Conservation (phyloP, 2,113 vertebrate genomes). For the Pungitius pungitius region DNA sequence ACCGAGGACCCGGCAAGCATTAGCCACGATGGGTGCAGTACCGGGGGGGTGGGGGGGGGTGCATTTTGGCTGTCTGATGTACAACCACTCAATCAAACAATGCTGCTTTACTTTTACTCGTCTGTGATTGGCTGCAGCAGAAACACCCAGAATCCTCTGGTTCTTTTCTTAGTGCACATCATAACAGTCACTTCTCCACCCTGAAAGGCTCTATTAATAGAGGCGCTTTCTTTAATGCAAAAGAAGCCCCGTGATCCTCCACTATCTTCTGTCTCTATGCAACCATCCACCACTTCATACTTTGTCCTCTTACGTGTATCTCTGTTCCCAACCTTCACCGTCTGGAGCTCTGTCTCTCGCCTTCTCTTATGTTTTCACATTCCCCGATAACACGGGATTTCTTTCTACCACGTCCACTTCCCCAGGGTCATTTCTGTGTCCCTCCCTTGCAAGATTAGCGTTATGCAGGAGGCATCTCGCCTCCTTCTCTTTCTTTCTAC, state of each 20-base stretch:
- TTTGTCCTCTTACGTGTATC: conserved; percentile 8
- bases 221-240: conserved; percentile 42
- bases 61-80: not conserved
- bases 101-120: conserved; percentile 2
- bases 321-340: not conserved
- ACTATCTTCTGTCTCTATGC: conserved; percentile 11
- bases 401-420: not conserved
- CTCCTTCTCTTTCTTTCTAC: conserved; percentile 34
- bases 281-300: not conserved
- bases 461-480: conserved; percentile 36
- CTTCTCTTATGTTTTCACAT: conserved; percentile 6
- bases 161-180: conserved; percentile 54
- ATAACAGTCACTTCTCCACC: conserved; percentile 39
- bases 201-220: conserved; percentile 78
- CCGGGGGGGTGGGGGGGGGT: not conserved
- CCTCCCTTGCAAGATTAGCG: conserved; percentile 13
- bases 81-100: conserved; percentile 9
- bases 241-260: conserved; percentile 10
- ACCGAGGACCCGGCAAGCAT: conserved; percentile 5
- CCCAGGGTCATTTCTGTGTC: conserved; percentile 23
- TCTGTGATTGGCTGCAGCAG: conserved; percentile 20
- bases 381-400: conserved; percentile 25
- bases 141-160: conserved; percentile 23
- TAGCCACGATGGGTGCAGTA: not conserved
- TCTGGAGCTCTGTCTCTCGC: not conserved